Conservation (phyloP, 2,113 vertebrate genomes). For the Macquaria ambigua region DNA sequence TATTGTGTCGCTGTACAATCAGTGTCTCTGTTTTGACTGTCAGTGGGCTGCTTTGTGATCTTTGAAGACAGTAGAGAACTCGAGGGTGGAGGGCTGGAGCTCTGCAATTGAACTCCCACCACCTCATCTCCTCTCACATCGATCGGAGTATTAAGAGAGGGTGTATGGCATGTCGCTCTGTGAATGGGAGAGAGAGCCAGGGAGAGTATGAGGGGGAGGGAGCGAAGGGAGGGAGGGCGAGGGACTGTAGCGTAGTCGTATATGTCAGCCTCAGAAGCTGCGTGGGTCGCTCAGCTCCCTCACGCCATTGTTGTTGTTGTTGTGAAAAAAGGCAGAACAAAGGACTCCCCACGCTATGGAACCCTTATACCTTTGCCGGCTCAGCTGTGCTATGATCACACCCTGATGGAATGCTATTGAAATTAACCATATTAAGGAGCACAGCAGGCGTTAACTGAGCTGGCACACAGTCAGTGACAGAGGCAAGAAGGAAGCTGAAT, state of each 20-base stretch:
- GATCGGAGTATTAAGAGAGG: conserved; percentile 77
- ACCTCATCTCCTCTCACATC: conserved; percentile 76
- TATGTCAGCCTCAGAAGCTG: conserved; percentile 75
- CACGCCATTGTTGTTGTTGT: conserved; percentile 78
- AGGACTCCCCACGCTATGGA: conserved; percentile 71
- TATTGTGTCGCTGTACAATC: conserved; percentile 52
- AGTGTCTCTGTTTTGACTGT: conserved; percentile 54
- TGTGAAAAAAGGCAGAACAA: conserved; percentile 77
- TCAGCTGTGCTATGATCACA: conserved; percentile 71
- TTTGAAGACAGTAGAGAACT: conserved; percentile 51
- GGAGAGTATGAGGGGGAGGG: conserved; percentile 65
- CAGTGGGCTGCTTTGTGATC: conserved; percentile 56
- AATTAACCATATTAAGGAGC: conserved; percentile 71
- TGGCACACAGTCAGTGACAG: conserved; percentile 59
- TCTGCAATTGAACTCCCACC: conserved; percentile 69
- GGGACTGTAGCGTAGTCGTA: conserved; percentile 72
- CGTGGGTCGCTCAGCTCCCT: conserved; percentile 70
- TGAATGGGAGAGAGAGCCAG: conserved; percentile 71
- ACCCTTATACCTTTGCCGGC: conserved; percentile 59
- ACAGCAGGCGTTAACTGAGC: conserved; percentile 70
- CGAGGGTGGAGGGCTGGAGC: conserved; percentile 50
- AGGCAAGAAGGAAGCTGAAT: conserved; percentile 55
- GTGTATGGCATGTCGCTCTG: conserved; percentile 71
- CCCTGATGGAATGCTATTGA: conserved; percentile 73
- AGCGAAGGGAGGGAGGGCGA: conserved; percentile 48